phyloP scores from a whole-genome alignment of 92 coral and sea anemone genomes.

The Porites divaricata region DNA sequence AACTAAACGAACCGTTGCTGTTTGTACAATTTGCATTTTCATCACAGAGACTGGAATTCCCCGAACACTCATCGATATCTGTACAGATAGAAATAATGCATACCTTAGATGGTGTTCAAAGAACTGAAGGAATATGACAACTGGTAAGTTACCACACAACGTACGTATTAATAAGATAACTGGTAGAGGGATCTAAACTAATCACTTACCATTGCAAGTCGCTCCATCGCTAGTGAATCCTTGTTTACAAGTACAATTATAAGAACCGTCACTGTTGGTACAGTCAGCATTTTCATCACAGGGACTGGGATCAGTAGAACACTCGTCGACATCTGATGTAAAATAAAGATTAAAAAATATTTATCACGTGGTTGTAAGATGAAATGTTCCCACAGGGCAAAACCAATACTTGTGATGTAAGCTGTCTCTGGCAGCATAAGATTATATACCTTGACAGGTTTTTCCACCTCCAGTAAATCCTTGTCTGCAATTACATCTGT shows the following conservation, averaged over 20 bases:
- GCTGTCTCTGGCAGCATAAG: not conserved
- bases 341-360: not conserved
- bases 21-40: conserved; percentile 59
- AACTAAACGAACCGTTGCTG: conserved; percentile 64
- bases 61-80: conserved; percentile 64
- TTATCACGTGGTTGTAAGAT: not conserved
- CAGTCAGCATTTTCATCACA: conserved; percentile 23
- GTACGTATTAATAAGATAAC: not conserved
- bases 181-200: not conserved
- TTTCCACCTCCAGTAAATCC: conserved; percentile 58
- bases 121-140: too few relatives aligned
- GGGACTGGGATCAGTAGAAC: conserved; percentile 14
- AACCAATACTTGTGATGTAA: not conserved
- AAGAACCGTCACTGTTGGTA: conserved; percentile 33
- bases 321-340: conserved; percentile 24
- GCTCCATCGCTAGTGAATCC: conserved; percentile 73
- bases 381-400: not conserved
- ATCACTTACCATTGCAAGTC: conserved; percentile 48
- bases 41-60: conserved; percentile 27
- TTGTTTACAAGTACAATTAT: conserved; percentile 52
- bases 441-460: not conserved
- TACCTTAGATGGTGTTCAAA: too few relatives aligned
- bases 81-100: not conserved
- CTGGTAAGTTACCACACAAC: not conserved
- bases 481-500: conserved; percentile 53